Evolutionary conservation across 2,797 vertebrate genomes (phyloP).

Genomic region (Fistularia tabacaria): DNA sequence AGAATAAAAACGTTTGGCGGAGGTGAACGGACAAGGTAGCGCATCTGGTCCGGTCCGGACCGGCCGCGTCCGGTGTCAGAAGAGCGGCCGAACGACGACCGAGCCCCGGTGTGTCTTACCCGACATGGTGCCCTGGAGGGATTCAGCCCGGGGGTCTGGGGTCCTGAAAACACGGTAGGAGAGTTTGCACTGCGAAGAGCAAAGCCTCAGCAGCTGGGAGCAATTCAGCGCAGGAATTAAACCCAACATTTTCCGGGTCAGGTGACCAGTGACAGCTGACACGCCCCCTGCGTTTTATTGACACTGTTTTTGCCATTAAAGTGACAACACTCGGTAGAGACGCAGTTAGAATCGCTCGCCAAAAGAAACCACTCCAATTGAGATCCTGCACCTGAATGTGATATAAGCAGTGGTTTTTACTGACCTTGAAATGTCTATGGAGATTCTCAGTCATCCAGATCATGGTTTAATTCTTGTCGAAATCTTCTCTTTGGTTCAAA

Average conservation of each 20-base stretch:
- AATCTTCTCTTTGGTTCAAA: no score
- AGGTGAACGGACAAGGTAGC: neutral
- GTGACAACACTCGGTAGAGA: no score
- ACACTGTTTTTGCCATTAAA: no score
- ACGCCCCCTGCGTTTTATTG: constrained; percentile 43
- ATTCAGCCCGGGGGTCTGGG: constrained; percentile 21
- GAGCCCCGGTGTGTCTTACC: constrained; percentile 52
- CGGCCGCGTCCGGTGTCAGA: constrained; percentile 13
- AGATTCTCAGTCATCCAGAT: no score
- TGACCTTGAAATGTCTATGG: no score
- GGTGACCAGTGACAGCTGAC: constrained; percentile 56
- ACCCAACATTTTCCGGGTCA: constrained; percentile 70
- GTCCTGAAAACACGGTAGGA: constrained; percentile 17
- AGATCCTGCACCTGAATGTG: no score
- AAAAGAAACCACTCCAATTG: no score
- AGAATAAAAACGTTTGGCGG: no score
- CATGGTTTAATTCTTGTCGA: no score
- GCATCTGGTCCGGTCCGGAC: constrained; percentile 16
- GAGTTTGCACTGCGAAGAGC: constrained; percentile 49
- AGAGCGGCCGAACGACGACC: neutral
- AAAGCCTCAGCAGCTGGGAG: constrained; percentile 58
- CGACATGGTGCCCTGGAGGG: constrained; percentile 57
- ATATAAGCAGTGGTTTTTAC: no score
- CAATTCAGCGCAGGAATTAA: constrained; percentile 60
- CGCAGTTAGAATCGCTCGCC: no score